phyloP scores from a whole-genome alignment of 2,113 vertebrate species.

The Platichthys stellatus region DNA sequence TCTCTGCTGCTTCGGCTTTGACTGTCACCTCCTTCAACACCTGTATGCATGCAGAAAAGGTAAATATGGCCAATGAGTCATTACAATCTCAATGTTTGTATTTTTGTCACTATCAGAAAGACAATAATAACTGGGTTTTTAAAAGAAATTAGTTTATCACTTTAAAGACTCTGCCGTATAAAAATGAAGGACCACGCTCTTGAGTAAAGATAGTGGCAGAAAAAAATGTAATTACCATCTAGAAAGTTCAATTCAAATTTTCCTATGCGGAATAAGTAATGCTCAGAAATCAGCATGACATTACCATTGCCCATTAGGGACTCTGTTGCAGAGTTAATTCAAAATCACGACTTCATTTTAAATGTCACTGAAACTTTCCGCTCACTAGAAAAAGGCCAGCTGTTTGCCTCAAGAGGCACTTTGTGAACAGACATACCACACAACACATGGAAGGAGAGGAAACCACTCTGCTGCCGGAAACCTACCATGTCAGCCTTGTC shows the following conservation, averaged over 20 bases:
- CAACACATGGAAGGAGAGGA: too few species aligned
- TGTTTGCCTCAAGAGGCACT: too few species aligned
- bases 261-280: too few species aligned
- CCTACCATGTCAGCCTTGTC: constrained; percentile 92
- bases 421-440: too few species aligned
- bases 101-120: not conserved
- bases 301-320: not conserved
- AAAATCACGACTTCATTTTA: not conserved
- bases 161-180: too few species aligned
- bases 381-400: not conserved
- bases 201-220: too few species aligned
- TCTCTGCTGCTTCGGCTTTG: constrained; percentile 94
- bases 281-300: not conserved
- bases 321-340: not conserved
- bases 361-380: not conserved
- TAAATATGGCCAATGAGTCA: not conserved
- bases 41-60: constrained; percentile 68
- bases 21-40: constrained; percentile 95
- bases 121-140: not conserved
- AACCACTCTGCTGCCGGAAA: not conserved
- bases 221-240: too few species aligned
- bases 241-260: too few species aligned
- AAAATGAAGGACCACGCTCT: too few species aligned
- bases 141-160: too few species aligned
- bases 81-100: too few species aligned